Conservation (phyloP, 2,113 vertebrate species). For the Cyprinodon brontotheroides region DNA sequence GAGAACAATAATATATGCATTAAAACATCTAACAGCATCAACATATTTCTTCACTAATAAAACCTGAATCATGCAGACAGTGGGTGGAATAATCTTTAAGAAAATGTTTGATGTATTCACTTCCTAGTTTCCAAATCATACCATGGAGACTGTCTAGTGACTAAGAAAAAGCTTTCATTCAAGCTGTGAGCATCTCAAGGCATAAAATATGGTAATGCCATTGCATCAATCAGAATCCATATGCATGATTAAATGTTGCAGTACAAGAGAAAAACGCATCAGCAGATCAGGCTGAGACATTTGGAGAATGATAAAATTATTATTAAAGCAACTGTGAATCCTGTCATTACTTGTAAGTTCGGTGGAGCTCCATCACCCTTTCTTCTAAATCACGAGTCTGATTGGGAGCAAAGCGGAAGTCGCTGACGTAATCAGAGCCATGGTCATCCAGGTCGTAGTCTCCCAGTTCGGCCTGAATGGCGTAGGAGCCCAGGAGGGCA, state of each 20-base stretch:
- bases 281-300: not conserved
- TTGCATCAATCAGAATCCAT: conserved; percentile 29
- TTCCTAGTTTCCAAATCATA: conserved; percentile 7
- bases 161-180: conserved; percentile 18
- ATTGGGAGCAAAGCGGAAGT: conserved; percentile 95
- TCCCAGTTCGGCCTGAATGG: conserved; percentile 92
- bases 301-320: not conserved
- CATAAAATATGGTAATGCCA: conserved; percentile 12
- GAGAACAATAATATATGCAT: conserved; percentile 31
- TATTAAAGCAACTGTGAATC: conserved; percentile 12
- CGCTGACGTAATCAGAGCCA: conserved; percentile 87
- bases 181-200: conserved; percentile 20
- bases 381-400: conserved; percentile 97
- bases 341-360: conserved; percentile 88
- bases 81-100: conserved; percentile 13
- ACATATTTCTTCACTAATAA: conserved; percentile 30
- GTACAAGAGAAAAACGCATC: conserved; percentile 8
- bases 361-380: conserved; percentile 96
- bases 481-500: conserved; percentile 94
- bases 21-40: conserved; percentile 29
- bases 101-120: conserved; percentile 30
- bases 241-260: conserved; percentile 2
- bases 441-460: conserved; percentile 94
- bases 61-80: conserved; percentile 1
- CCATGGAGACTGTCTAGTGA: conserved; percentile 7